Base-by-base conservation (phyloP, 1,140 invertebrate genomes). In the Zaprionus capensis region DNA sequence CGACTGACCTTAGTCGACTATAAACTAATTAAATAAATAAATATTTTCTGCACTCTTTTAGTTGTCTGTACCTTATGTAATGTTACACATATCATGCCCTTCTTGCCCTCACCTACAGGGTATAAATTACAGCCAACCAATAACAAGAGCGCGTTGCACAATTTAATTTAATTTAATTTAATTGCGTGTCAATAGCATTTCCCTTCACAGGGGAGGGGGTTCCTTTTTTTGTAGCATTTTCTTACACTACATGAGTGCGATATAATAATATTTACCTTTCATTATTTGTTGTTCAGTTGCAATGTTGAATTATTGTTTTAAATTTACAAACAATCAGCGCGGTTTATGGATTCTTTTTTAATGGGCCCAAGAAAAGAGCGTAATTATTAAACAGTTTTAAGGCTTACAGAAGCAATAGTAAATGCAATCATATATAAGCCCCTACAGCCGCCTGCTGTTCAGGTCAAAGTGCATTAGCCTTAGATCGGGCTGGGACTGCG, bases 381-480 rank as follows among this genome's bases (percentile, higher is more conserved):
- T 24, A 24, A 26, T 26, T 26, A 26, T 26, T 26, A 26, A 26
- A 26, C 3, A 26, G 24, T 26, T 26, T 26, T 5, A 26, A 26
- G 24, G 24, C 24, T 26, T 26, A 24, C 24, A 24, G 5, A 26
- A 26, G 24, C 24, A 11, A 9, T 0, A 34, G 31, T 1, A 4
- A 9, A 34, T 34, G 3, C 24, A 26, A 26, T 11, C 9, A 34
- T 34, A 11, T 7, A 31, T 31, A 31, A 31, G 28, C 28, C 28
- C 7, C 28, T 31, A 2, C 7, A 26, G 24, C 6, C 1, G 26
- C 0, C 26, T 4, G 31, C 9, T 34, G 58, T 22, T 62, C 61
- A 63, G 82, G 80, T 83, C 80, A 86, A 65, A 88, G 83, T 84
- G 83, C 83, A 87, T 88, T 88, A 88, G 83, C 83, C 84, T 87